A percentile compares a stretch with the other conserved stretches of the same genome.
These are phyloP conservation scores for Abrostola tripartita DNA, from an alignment of 2,888 invertebrate genomes.

Conservation along the genomic window DNA sequence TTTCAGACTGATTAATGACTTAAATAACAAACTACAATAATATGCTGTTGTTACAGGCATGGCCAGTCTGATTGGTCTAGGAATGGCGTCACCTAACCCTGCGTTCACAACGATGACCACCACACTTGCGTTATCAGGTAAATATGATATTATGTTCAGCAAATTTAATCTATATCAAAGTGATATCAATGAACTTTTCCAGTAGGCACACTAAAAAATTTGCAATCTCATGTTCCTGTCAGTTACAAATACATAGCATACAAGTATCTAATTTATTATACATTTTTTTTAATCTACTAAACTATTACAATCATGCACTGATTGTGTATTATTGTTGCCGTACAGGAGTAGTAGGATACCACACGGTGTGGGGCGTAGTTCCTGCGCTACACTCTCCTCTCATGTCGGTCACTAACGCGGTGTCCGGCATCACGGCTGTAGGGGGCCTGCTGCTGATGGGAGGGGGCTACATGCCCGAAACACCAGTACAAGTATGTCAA, in stretches of 20 bases:
- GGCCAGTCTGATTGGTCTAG: constrained; percentile 91
- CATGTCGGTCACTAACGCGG: constrained; percentile 97
- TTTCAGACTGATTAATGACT: no score
- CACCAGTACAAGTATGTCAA: constrained; percentile 90
- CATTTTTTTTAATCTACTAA: no score
- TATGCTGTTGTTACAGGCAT: constrained; percentile 84
- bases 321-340: background rate
- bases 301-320: no score
- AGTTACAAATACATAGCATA: no score
- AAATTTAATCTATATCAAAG: no score
- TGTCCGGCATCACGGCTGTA: constrained; percentile 97
- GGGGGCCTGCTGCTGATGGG: constrained; percentile 96
- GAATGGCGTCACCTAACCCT: constrained; percentile 93
- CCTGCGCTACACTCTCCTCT: constrained; percentile 96
- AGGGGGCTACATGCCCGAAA: constrained; percentile 92
- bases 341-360: constrained; percentile 93
- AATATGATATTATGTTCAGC: constrained; percentile 7
- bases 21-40: background rate
- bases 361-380: constrained; percentile 97
- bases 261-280: no score
- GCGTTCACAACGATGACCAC: constrained; percentile 96
- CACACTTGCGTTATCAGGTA: constrained; percentile 94
- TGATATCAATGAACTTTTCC: no score
- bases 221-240: no score
- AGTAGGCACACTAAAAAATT: no score